Evolutionary conservation across 2,888 invertebrate genomes (phyloP), one percentile per base, ranked within the genome.

Genomic region (Lithosia quadra): DNA sequence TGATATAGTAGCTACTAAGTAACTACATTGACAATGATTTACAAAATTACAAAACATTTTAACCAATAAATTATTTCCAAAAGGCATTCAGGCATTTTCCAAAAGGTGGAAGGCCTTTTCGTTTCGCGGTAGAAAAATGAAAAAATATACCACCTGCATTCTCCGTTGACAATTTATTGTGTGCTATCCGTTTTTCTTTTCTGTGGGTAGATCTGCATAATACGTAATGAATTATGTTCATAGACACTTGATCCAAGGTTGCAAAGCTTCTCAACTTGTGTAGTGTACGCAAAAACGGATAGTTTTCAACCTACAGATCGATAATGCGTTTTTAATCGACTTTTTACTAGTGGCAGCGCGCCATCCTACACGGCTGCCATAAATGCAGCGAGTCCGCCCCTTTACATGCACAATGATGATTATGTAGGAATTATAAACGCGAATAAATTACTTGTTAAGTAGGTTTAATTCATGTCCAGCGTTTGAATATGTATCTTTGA

Each of bases 301-400:
- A 76, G 78, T 80, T 77, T 76, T 82, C 18, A 77, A 78, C 73
- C 77, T 71, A 65, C 72, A 65, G 72, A 84, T 84, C 80, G 78
- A 83, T 86, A 83, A 88, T 85, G 84, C 69, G 73, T 78, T 84
- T 86, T 82, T 88, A 88, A 88, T 87, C 80, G 84, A 79, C 81
- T 86, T 84, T 81, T 81, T 84, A 43, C 43, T 43, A 18, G 43
- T 73, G 72, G 39, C 69, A 69, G 69, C 36, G 10, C 43, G 43
- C 10, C 18, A 18, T 18, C 43, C 18, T 43, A 43, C 43, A 43
- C 70, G 63, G 57, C 63, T 60, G 60, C 70, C 68, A 56, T 74
- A 74, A 71, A 76, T 63, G 80, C 74, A 69, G 61, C 68, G 22
- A 66, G 63, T 65, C 67, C 67, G 22, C 22, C 18, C 0, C 74